Base-by-base conservation (phyloP, 1,140 invertebrate species). In the Hormaphis cornu region DNA sequence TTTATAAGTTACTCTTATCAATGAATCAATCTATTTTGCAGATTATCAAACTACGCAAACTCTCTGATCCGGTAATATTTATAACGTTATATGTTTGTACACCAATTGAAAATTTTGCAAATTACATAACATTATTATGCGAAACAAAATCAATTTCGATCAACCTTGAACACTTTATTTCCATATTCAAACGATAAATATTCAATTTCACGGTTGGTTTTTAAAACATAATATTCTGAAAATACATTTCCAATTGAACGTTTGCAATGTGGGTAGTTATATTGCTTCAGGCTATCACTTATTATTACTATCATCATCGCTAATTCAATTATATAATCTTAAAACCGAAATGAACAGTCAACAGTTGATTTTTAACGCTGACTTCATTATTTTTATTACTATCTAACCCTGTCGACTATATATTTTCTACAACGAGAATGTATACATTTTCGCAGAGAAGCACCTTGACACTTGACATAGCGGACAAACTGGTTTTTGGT, bases 111-210 rank as follows among this genome's bases (percentile, higher is more conserved):
- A n/a, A n/a, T n/a, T n/a, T n/a, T n/a, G n/a, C n/a, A n/a, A n/a
- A n/a, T n/a, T n/a, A n/a, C n/a, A n/a, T n/a, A n/a, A n/a, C n/a
- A n/a, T n/a, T n/a, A n/a, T n/a, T n/a, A n/a, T n/a, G n/a, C n/a
- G n/a, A 24, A 14, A 58, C 35, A 58, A 58, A 56, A 58, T 40
- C 33, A 24, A 58, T 40, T 58, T 58, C 24, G 35, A 6, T 40
- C 54, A 40, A n/a, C 54, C 54, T 58, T 58, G 54, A 9, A 40
- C 37, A 58, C 24, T 24, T 2, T 14, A 58, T 58, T 58, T 58
- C 35, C 54, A 58, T 58, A 58, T 58, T 58, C 35, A n/a, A 58
- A 58, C 54, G 22, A 58, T 58, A 58, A 58, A 58, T n/a, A n/a
- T 58, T 40, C 20, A 14, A 58, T 58, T 40, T 58, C 35, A 58